Evolutionary conservation across 1,140 invertebrate species (phyloP).

Genomic region (Pararge aegeria): DNA sequence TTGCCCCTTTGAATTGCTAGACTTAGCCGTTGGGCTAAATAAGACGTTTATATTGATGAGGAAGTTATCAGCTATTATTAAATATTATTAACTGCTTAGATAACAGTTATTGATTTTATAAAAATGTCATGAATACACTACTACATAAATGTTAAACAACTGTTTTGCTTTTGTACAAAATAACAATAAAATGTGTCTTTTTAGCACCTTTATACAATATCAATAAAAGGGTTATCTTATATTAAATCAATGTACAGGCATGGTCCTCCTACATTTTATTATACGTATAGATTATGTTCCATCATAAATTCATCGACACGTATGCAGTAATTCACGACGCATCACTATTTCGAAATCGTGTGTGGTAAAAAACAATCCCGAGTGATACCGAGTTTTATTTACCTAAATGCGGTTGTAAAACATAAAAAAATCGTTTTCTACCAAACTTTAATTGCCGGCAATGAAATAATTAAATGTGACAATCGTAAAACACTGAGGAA

Average conservation of each 20-base stretch:
- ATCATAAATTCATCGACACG: conserved; percentile 50
- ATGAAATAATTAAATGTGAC: conserved; percentile 79
- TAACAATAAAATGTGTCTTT: too few species aligned
- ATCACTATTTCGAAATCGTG: conserved; percentile 66
- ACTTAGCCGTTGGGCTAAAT: too few species aligned
- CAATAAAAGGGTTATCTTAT: conserved; percentile 2
- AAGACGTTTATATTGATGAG: too few species aligned
- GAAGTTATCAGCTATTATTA: too few species aligned
- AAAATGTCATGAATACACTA: too few species aligned
- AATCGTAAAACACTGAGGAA: conserved; percentile 71
- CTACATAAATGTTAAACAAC: too few species aligned
- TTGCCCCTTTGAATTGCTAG: too few species aligned
- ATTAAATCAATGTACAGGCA: conserved; percentile 2
- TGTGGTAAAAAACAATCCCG: conserved; percentile 76
- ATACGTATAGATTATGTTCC: conserved; percentile 16
- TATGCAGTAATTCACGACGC: conserved; percentile 37
- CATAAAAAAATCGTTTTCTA: conserved; percentile 71
- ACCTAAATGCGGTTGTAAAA: conserved; percentile 74
- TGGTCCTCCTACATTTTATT: not conserved
- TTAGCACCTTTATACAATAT: not conserved
- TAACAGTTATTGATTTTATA: too few species aligned
- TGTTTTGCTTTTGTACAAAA: too few species aligned
- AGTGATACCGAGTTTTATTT: conserved; percentile 66
- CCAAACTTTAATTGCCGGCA: conserved; percentile 75
- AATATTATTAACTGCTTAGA: too few species aligned